Conservation (phyloP, 2,888 invertebrate genomes). For the Drosophila birchii region DNA sequence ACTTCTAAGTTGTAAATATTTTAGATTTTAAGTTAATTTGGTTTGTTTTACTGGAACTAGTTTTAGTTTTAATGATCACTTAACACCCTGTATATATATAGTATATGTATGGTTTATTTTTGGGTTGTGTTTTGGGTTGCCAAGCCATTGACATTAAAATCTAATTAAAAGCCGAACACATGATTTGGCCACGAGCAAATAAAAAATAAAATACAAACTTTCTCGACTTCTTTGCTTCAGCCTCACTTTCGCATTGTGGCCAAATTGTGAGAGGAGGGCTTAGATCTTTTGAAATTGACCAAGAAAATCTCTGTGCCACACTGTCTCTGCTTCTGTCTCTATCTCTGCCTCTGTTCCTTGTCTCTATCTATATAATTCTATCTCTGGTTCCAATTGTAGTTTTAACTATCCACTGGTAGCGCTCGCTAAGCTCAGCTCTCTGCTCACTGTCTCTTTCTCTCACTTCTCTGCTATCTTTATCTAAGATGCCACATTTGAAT, state of each 20-base stretch:
- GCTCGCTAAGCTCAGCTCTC: conserved; percentile 39
- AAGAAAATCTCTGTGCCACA: conserved; percentile 18
- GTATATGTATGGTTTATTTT: conserved; percentile 34
- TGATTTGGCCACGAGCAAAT: conserved; percentile 20
- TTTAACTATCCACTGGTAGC: conserved; percentile 50
- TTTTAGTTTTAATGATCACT: conserved; percentile 3
- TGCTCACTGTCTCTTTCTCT: conserved; percentile 36
- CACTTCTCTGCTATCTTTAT: conserved; percentile 9
- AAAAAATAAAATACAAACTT: background rate
- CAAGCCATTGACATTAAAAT: conserved; percentile 45
- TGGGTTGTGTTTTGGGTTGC: conserved; percentile 37
- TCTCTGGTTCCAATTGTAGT: conserved; percentile 32
- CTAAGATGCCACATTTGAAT: conserved; percentile 11
- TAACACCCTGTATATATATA: conserved; percentile 25
- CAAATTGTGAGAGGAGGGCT: conserved; percentile 17
- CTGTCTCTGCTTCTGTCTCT: conserved; percentile 23
- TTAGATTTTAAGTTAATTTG: conserved; percentile 7
- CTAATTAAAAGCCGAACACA: conserved; percentile 37
- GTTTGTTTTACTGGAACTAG: background rate
- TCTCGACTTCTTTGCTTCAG: conserved; percentile 18
- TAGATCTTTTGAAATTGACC: conserved; percentile 24
- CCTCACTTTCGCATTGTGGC: conserved; percentile 9
- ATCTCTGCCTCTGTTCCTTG: conserved; percentile 22
- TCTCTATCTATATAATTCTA: conserved; percentile 15
- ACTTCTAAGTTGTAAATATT: conserved; percentile 19